Evolutionary conservation across 2,888 invertebrate species (phyloP), one percentile per base, ranked within the genome.

Genomic region (Elegia similella): DNA sequence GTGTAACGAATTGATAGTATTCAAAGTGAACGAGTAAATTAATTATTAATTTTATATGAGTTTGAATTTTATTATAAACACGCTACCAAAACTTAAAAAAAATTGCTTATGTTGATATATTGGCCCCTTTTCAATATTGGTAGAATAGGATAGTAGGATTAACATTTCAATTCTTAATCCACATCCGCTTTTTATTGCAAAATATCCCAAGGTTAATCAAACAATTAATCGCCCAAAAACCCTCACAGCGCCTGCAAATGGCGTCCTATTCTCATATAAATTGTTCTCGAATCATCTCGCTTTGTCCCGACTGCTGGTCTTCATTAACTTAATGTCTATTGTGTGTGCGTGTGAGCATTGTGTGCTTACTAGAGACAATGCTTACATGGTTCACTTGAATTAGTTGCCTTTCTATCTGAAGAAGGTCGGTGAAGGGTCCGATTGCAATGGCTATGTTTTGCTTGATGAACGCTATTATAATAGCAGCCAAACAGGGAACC

Each of bases 251-350:
- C 5, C 38, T 38, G 38, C 59, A 66, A 68, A 69, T 65, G 67
- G 63, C 61, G 67, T 64, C 63, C 64, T 63, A 75, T 76, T 77
- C 73, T 69, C 72, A 68, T 67, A 69, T 69, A 76, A 73, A 76
- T 73, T 72, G 76, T 71, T 73, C 68, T 67, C 61, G 69, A 63
- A 71, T 72, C 73, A 69, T 72, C 72, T 70, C 70, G 66, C 70
- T 76, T 72, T 60, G 32, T 17, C 62, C 61, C 60, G 64, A 71
- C 64, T 71, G 73, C 61, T 68, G 73, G 69, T 72, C 76, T 72
- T 72, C 75, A 75, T 76, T 78, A 68, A 67, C 66, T 75, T 78
- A 77, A 78, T 77, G 34, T 53, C 59, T 59, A 69, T 75, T 69
- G 69, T 75, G 62, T 62, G 62, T 59, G 46, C 66, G 70, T 68